phyloP scores from a whole-genome alignment of 2,888 invertebrate species.

The Agrochola circellaris region DNA sequence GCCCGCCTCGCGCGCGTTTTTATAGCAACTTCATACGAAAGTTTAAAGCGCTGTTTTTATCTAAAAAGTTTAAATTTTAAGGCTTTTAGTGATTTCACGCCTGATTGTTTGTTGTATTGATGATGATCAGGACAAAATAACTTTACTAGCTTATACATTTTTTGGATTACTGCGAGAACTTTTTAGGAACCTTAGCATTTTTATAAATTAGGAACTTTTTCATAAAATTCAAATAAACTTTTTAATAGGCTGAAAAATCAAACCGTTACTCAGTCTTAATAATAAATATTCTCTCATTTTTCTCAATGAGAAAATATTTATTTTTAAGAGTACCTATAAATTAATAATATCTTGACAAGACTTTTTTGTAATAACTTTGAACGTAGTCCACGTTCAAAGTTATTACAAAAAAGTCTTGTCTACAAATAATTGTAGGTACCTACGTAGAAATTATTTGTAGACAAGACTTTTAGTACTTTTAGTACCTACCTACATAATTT shows the following conservation, averaged over 20 bases:
- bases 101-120: neutral
- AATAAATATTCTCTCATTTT: neutral
- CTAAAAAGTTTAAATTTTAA: constrained; percentile 3
- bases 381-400: neutral
- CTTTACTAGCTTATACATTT: too few relatives aligned
- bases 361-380: too few relatives aligned
- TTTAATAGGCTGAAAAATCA: neutral
- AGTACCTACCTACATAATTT: neutral
- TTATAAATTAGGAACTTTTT: neutral
- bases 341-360: neutral
- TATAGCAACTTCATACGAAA: constrained; percentile 59
- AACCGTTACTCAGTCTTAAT: neutral
- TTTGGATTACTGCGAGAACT: neutral
- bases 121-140: neutral
- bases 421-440: neutral
- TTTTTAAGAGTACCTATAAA: too few relatives aligned
- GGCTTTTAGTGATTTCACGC: neutral
- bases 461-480: too few relatives aligned
- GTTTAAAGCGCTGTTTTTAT: constrained; percentile 50
- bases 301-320: too few relatives aligned
- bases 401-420: neutral
- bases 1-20: constrained; percentile 71
- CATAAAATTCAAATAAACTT: neutral
- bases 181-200: neutral
- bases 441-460: too few relatives aligned